Evolutionary conservation across 2,888 invertebrate species (phyloP), one percentile per base, ranked within the genome.

Genomic region (Entomobrya multifasciata): DNA sequence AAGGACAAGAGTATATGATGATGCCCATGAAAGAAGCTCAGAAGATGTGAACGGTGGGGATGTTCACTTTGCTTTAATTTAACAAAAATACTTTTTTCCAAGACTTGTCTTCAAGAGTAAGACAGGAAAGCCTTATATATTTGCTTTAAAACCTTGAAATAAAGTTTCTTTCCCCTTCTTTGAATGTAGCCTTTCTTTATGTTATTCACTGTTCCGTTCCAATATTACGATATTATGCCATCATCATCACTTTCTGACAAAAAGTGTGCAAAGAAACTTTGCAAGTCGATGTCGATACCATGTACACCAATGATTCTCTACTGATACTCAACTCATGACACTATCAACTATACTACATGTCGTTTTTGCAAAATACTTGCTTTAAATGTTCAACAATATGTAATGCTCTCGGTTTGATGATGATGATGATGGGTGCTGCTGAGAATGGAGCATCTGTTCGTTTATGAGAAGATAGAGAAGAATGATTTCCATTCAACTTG

Each of bases 361-460:
- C 36, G 36, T 36, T 36, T 36, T 36, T 6, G 36, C 36, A 36
- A 36, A 36, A 36, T 8, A 36, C 8, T 36, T 6, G 4, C 4
- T 8, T 36, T 36, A 36, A 36, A 36, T 36, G 36, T 36, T 36
- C 36, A 36, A 6, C 5, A 36, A 36, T 8, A 8, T 36, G 36
- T 36, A 36, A 36, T 36, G 36, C 36, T 36, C n/a, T n/a, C n/a
- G n/a, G n/a, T n/a, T n/a, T n/a, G n/a, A n/a, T n/a, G n/a, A n/a
- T n/a, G 36, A 36, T 36, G 36, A 36, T 36, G 36, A 36, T 36
- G 36, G 36, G 5, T 36, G 36, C 4, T 36, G 1, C 22, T 67
- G 67, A 25, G 67, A 67, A 67, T 44, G 22, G 15, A 67, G 67
- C 67, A 67, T 67, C 67, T 67, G 67, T 67, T 67, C 44, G 13